phyloP scores from a whole-genome alignment of 92 coral and sea anemone genomes.

The Isaurus tuberculatus region DNA sequence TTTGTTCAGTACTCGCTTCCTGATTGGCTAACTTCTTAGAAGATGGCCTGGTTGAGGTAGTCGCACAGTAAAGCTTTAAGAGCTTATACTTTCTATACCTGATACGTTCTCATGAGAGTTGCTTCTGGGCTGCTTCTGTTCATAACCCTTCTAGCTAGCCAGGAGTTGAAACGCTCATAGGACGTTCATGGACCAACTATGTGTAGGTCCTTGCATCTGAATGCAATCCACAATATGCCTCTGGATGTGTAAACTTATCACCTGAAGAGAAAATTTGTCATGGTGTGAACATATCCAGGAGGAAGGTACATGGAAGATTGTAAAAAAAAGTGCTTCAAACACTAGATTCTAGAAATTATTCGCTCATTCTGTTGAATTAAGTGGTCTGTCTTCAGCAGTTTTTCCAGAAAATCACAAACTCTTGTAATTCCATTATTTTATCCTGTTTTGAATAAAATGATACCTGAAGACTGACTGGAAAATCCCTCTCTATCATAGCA shows the following conservation, averaged over 20 bases:
- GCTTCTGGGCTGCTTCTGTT: constrained; percentile 49
- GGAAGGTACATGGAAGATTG: neutral
- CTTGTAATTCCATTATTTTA: too few relatives aligned
- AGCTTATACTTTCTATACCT: constrained; percentile 19
- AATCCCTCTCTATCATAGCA: constrained; percentile 52
- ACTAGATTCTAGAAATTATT: constrained; percentile 10
- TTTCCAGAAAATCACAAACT: constrained; percentile 14
- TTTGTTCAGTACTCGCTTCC: neutral
- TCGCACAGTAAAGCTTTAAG: neutral
- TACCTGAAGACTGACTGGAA: constrained; percentile 59
- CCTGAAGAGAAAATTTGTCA: constrained; percentile 15
- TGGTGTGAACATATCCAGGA: neutral
- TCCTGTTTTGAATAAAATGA: constrained; percentile 22
- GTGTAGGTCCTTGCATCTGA: constrained; percentile 37
- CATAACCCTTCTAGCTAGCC: constrained; percentile 45
- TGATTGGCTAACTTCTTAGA: neutral
- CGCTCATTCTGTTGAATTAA: constrained; percentile 11
- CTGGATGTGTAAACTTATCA: constrained; percentile 46
- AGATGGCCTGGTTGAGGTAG: too few relatives aligned
- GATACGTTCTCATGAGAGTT: constrained; percentile 44
- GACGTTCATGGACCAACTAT: constrained; percentile 53
- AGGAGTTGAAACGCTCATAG: constrained; percentile 46
- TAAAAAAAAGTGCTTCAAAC: neutral
- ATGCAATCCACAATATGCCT: constrained; percentile 50
- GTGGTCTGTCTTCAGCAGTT: constrained; percentile 18